These are phyloP conservation scores for Drosophila ironensis DNA, from an alignment of 1,140 invertebrate genomes.

Conservation along the genomic window DNA sequence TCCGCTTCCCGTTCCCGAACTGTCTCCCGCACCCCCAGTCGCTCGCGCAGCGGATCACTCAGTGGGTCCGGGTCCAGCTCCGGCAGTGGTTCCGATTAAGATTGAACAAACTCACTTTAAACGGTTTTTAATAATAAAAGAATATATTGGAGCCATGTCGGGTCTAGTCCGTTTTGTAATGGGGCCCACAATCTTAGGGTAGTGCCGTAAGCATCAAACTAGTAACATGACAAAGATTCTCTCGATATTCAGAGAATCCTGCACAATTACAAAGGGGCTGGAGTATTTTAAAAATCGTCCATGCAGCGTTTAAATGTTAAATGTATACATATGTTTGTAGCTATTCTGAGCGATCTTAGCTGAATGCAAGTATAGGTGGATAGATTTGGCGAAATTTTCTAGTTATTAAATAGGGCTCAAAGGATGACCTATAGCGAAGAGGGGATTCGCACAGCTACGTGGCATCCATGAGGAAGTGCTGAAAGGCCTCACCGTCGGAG, in stretches of 20 bases:
- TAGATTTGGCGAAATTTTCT: no score
- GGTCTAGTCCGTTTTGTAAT: constrained; percentile 7
- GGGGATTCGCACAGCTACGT: constrained; percentile 26
- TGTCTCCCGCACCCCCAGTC: constrained; percentile 69
- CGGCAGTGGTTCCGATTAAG: constrained; percentile 66
- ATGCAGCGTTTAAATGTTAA: no score
- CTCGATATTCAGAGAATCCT: no score
- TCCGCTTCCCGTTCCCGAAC: constrained; percentile 57
- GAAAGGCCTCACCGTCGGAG: constrained; percentile 61
- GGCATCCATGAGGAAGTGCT: constrained; percentile 61
- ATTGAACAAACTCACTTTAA: constrained; percentile 37
- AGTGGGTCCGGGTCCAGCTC: constrained; percentile 71
- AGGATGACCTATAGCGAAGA: background rate
- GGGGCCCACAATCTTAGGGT: no score
- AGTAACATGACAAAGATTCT: no score
- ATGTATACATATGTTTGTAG: no score
- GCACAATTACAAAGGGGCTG: no score
- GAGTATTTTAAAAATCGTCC: no score
- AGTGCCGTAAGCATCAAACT: background rate
- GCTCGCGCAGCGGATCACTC: constrained; percentile 70
- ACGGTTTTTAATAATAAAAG: constrained; percentile 12
- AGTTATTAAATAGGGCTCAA: no score
- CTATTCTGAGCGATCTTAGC: no score
- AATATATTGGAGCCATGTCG: background rate
- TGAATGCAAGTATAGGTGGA: no score